A percentile compares a stretch with the other conserved stretches of the same genome.
These are phyloP conservation scores for Otocyon megalotis DNA, from an alignment of 2,113 vertebrate species.

Conservation along the genomic window DNA sequence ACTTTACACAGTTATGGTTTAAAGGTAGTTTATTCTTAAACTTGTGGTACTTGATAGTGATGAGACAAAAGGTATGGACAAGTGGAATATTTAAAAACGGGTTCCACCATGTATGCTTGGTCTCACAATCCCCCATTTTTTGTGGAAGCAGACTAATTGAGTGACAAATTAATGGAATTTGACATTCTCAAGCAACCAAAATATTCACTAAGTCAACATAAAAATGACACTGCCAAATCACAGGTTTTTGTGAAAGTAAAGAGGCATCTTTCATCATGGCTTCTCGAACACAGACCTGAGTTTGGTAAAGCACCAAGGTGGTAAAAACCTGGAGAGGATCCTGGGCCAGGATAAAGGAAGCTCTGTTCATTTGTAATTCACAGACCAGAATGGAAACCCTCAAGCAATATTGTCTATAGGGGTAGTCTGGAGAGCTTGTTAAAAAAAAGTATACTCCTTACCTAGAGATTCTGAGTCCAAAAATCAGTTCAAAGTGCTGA, in stretches of 20 bases:
- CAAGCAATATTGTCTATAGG: not conserved
- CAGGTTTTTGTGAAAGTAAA: not conserved
- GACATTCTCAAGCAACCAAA: constrained; percentile 12
- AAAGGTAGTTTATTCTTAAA: not conserved
- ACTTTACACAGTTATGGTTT: not conserved
- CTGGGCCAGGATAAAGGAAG: not conserved
- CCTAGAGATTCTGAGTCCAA: not conserved
- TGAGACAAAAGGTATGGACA: not conserved
- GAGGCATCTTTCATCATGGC: not conserved
- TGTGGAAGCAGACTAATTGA: not conserved
- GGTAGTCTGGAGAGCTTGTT: not conserved
- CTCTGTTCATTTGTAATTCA: not conserved
- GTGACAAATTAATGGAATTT: not conserved
- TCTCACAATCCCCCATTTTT: not conserved
- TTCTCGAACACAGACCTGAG: not conserved
- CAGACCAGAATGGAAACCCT: not conserved
- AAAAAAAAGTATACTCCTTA: not conserved
- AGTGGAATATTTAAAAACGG: not conserved
- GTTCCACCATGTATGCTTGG: not conserved
- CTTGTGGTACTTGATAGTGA: not conserved
- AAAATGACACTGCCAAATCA: not conserved
- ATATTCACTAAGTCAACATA: not conserved
- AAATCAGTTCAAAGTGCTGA: not conserved
- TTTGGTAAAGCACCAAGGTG: not conserved
- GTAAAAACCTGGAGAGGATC: not conserved